A percentile compares a stretch with the other conserved stretches of the same genome.
phyloP scores from a whole-genome alignment of 2,888 invertebrate species.

The Lamellibrachia columna region DNA sequence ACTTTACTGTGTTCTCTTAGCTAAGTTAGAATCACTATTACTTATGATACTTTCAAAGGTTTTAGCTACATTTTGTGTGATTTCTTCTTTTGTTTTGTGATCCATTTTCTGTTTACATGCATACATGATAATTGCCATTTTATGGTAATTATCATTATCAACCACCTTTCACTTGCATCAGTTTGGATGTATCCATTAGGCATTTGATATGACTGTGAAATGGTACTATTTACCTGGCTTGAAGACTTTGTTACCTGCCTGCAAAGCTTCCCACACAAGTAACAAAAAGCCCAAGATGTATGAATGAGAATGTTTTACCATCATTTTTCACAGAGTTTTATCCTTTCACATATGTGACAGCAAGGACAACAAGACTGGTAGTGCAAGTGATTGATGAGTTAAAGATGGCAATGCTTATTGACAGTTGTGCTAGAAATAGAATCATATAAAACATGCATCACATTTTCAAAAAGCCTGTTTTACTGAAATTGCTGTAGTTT shows the following conservation, averaged over 20 bases:
- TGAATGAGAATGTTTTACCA: background rate
- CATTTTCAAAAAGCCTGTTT: too few species aligned
- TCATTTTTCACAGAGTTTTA: background rate
- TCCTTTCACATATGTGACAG: background rate
- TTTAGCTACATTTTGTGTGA: background rate
- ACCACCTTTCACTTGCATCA: background rate
- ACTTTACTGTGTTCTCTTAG: too few species aligned
- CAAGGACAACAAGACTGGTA: background rate
- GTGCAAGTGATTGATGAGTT: background rate
- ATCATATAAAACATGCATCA: too few species aligned
- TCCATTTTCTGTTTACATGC: background rate
- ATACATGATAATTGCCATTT: background rate
- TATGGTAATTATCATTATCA: background rate
- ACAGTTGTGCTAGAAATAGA: too few species aligned
- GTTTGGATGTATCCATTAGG: background rate
- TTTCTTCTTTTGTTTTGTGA: background rate
- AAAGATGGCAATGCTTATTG: too few species aligned
- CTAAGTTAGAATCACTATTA: background rate
- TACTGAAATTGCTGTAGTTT: too few species aligned
- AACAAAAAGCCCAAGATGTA: background rate
- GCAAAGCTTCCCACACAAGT: background rate
- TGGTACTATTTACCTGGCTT: background rate
- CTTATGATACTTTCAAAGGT: background rate
- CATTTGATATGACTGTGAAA: background rate
- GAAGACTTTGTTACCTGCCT: background rate